These are phyloP conservation scores for Sander lucioperca DNA, from an alignment of 2,113 vertebrate species.

Conservation along the genomic window DNA sequence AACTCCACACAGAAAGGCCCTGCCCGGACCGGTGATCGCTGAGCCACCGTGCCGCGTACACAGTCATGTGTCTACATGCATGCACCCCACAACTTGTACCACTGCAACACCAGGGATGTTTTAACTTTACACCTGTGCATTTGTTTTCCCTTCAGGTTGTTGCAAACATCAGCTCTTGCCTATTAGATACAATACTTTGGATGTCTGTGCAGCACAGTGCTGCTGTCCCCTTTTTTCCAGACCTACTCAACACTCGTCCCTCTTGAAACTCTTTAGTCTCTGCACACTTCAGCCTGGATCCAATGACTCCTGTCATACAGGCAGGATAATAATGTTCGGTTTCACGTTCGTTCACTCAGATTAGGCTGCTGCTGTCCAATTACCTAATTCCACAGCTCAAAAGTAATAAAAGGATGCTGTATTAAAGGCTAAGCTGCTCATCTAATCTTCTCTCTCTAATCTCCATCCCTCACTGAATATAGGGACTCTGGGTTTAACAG, in stretches of 20 bases:
- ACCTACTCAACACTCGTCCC: neutral
- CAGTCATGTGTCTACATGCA: no score
- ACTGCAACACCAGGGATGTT: no score
- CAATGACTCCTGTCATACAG: neutral
- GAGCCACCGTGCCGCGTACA: no score
- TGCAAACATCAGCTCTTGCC: neutral
- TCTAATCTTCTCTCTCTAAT: constrained; percentile 78
- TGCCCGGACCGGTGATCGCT: no score
- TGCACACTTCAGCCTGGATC: neutral
- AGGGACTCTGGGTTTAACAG: constrained; percentile 30
- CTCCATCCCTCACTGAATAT: constrained; percentile 52
- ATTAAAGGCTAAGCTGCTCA: constrained; percentile 66
- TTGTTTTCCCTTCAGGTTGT: no score
- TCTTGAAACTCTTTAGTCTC: neutral
- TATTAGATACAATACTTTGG: neutral
- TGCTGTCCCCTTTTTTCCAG: neutral
- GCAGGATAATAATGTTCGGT: constrained; percentile 3
- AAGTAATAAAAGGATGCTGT: constrained; percentile 71
- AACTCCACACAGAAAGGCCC: no score
- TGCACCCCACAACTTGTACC: no score
- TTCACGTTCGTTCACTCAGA: constrained; percentile 9
- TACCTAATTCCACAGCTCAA: constrained; percentile 70
- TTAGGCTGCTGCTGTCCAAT: constrained; percentile 33
- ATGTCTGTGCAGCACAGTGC: neutral
- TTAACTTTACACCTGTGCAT: no score